phyloP scores from a whole-genome alignment of 1,140 invertebrate species.

The Cryptotermes secundus region DNA sequence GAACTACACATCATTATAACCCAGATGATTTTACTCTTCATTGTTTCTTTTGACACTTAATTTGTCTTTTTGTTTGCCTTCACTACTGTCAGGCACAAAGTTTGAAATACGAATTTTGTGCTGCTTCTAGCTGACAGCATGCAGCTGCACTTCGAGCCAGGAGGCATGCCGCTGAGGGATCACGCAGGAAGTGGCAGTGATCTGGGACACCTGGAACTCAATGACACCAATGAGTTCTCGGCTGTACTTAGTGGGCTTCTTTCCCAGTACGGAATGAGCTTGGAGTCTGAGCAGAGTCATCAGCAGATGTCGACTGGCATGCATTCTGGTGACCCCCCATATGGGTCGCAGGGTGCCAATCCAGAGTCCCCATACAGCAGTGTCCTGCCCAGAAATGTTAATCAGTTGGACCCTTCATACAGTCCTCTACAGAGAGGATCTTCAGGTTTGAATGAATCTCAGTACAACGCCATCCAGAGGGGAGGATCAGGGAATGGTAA shows the following conservation, averaged over 20 bases:
- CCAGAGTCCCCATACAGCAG: neutral
- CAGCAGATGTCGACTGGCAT: neutral
- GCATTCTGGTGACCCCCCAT: neutral
- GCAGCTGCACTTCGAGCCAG: neutral
- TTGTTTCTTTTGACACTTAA: too few species aligned
- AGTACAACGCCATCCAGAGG: neutral
- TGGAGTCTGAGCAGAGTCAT: neutral
- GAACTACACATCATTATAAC: too few species aligned
- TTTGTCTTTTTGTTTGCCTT: too few species aligned
- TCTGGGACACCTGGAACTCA: slow-evolving; percentile 28
- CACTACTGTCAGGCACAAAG: too few species aligned
- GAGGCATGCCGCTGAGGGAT: neutral
- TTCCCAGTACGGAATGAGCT: slow-evolving; percentile 34
- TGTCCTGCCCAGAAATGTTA: neutral
- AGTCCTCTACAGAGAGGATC: neutral
- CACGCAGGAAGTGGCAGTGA: neutral
- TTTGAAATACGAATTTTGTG: neutral
- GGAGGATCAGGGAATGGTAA: neutral
- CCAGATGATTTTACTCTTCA: neutral
- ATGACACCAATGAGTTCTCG: slow-evolving; percentile 35
- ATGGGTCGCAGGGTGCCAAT: neutral
- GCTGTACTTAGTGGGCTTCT: slow-evolving; percentile 35
- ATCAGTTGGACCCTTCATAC: neutral
- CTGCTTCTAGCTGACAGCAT: neutral
- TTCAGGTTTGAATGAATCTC: neutral